Percentiles rank a stretch among this genome's conserved stretches.
Evolutionary conservation across 2,888 invertebrate genomes (phyloP).

Genomic region (Sarcophaga caerulescens): DNA sequence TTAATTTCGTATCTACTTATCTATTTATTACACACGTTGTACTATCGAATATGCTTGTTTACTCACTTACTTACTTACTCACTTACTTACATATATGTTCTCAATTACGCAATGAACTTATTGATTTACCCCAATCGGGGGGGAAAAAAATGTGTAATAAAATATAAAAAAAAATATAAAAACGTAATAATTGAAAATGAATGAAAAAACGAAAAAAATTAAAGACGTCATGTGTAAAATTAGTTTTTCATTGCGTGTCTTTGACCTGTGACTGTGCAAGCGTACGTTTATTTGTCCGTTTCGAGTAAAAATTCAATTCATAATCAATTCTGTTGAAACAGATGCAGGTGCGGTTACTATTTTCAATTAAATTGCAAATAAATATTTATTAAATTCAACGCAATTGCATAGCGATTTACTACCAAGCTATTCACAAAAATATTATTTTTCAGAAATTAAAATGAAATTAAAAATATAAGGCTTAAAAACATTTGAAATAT

Average conservation of each 20-base stretch:
- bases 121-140: conserved; percentile 31
- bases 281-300: too few species aligned
- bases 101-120: conserved; percentile 45
- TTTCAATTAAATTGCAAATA: conserved; percentile 18
- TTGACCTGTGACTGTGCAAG: conserved; percentile 13
- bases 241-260: conserved; percentile 21
- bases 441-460: too few species aligned
- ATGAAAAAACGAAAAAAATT: neutral
- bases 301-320: neutral
- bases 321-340: neutral
- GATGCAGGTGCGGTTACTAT: conserved; percentile 27
- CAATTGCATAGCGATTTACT: neutral
- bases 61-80: neutral
- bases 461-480: too few species aligned
- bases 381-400: conserved; percentile 37
- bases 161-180: neutral
- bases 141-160: neutral
- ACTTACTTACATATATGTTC: neutral
- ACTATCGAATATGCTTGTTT: neutral
- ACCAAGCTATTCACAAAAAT: neutral
- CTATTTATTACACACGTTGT: too few species aligned
- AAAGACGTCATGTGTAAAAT: conserved; percentile 39
- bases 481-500: too few species aligned
- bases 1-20: too few species aligned
- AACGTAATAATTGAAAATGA: neutral